Base-by-base conservation (phyloP, 2,113 vertebrate genomes). In the Genyomyrus donnyi region DNA sequence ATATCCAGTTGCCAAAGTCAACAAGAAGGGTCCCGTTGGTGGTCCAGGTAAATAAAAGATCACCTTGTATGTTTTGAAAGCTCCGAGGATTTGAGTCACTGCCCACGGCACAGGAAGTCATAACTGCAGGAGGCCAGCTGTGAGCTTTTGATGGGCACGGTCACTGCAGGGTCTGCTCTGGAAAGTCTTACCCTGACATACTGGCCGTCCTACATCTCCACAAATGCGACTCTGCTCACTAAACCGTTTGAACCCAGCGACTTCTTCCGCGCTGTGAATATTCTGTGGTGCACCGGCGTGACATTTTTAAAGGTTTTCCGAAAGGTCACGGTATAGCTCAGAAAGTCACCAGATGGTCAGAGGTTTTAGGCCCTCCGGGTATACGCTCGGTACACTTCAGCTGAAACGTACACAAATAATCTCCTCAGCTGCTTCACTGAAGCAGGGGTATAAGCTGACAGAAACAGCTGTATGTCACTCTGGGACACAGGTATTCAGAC, bases 311-410 rank as follows among this genome's bases (percentile, higher is more conserved):
- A 80, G 74, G 62, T 70, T 70, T 27, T 70, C 62, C 3, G 62
- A 70, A 70, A 70, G 74, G 74, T 42, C 74, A 42, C 2, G 1
- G 35, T 42, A 80, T 17, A 80, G 35, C 35, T 19, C 74, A 77
- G 74, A 77, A 85, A 85, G 84, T 27, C 48, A 50, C 84, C 45
- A 86, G 84, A 48, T 86, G 84, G 42, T 86, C 48, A 86, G n/a
- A n/a, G 46, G 84, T 48, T 48, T 48, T 31, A 80, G 2, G 24
- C n/a, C 84, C 45, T 50, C n/a, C 0, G 48, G 45, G 84, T 85
- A 24, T 85, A n/a, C 46, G 8, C 83, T 85, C 7, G 19, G 46
- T 42, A 42, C 70, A 77, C 11, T 39, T 46, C 39, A 85, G 84
- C 84, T 8, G 42, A 85, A n/a, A 50, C 21, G 7, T 49, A 50